Percentiles rank a stretch among this genome's conserved stretches.
phyloP scores from a whole-genome alignment of 2,888 invertebrate genomes.

The Drosophila hamatofila region DNA sequence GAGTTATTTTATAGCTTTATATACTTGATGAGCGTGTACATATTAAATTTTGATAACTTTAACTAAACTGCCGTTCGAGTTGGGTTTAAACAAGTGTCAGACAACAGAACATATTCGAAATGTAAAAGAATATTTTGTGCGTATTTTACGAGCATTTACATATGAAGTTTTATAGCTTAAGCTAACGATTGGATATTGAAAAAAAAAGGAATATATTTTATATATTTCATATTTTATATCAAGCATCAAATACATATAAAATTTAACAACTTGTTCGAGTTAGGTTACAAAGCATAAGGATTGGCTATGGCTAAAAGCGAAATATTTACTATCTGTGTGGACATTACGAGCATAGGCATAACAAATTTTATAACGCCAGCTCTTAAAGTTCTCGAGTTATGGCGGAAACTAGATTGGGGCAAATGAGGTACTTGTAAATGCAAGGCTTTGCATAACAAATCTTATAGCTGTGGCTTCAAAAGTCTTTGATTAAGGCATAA shows the following conservation, averaged over 20 bases:
- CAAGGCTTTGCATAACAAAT: background rate
- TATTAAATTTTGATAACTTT: background rate
- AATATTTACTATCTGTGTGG: background rate
- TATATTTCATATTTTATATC: background rate
- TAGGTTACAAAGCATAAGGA: background rate
- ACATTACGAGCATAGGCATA: background rate
- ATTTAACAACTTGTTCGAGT: background rate
- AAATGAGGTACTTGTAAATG: background rate
- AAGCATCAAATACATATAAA: background rate
- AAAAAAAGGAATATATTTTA: background rate
- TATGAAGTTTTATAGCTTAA: background rate
- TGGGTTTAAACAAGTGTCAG: background rate
- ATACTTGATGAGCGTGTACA: background rate
- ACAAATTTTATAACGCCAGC: background rate
- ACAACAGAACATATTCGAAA: background rate
- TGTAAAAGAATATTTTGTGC: background rate
- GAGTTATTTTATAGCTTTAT: background rate
- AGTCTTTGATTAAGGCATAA: background rate
- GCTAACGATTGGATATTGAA: background rate
- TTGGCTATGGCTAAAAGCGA: background rate
- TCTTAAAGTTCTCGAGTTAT: background rate
- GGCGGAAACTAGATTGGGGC: background rate
- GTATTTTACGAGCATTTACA: slow-evolving; percentile 8
- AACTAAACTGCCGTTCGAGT: background rate
- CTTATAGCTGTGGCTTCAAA: background rate